These are phyloP conservation scores for Eulemur rufifrons DNA, from an alignment of 2,113 vertebrate genomes.

Conservation along the genomic window DNA sequence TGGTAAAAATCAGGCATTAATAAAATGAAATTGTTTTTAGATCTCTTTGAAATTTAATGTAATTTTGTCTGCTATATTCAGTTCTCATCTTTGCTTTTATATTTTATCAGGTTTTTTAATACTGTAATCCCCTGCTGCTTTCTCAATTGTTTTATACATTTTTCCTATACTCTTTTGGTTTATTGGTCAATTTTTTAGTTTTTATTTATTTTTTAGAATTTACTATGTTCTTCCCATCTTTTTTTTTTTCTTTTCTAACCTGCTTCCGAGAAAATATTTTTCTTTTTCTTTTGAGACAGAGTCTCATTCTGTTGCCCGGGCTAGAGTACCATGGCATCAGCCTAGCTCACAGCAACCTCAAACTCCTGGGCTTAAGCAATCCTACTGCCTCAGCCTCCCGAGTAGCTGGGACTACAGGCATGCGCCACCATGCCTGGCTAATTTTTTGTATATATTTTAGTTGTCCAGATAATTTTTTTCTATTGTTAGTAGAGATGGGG, in stretches of 20 bases:
- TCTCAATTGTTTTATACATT: neutral
- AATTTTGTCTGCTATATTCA: neutral
- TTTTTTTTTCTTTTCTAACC: too few relatives aligned
- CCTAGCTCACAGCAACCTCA: too few relatives aligned
- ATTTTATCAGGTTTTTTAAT: neutral
- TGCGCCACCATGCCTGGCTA: too few relatives aligned
- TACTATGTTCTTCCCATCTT: too few relatives aligned
- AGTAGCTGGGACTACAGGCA: too few relatives aligned
- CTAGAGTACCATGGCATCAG: too few relatives aligned
- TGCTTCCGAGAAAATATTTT: neutral
- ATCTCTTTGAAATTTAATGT: neutral
- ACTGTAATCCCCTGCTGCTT: neutral
- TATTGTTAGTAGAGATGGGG: too few relatives aligned
- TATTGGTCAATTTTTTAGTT: neutral
- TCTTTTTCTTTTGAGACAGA: neutral
- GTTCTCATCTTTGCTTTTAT: neutral
- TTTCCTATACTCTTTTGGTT: neutral
- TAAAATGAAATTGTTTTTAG: constrained; percentile 27
- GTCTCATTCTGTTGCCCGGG: too few relatives aligned
- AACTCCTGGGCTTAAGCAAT: too few relatives aligned
- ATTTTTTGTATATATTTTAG: too few relatives aligned
- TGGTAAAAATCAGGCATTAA: constrained; percentile 1
- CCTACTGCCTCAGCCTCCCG: too few relatives aligned
- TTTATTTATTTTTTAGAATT: neutral
- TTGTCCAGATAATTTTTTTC: too few relatives aligned